Percentiles rank a stretch among this genome's conserved stretches.
Conservation (phyloP, 1,140 invertebrate genomes). For the Mylabris phalerata region DNA sequence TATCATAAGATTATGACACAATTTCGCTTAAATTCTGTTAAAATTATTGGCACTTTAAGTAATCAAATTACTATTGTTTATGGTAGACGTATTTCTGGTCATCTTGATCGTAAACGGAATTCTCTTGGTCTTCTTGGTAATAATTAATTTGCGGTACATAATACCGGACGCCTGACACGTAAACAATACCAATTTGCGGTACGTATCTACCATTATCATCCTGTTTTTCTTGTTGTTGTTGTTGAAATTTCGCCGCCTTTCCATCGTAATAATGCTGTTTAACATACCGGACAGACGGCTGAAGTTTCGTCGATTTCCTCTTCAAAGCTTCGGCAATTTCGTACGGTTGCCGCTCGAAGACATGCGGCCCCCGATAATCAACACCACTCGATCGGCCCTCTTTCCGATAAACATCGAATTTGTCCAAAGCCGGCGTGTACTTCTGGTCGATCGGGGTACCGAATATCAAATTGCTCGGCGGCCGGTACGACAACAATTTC, state of each 20-base stretch:
- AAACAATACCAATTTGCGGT: conserved; percentile 38
- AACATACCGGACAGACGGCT: conserved; percentile 20
- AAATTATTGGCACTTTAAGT: conserved; percentile 20
- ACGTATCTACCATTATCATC: conserved; percentile 24
- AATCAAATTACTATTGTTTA: conserved; percentile 3
- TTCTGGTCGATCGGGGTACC: conserved; percentile 37
- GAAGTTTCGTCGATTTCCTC: conserved; percentile 17
- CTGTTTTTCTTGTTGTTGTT: conserved; percentile 7
- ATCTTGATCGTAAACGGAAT: conserved; percentile 35
- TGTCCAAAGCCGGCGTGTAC: conserved; percentile 28
- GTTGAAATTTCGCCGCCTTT: conserved; percentile 1
- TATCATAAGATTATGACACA: conserved; percentile 21
- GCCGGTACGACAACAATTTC: conserved; percentile 31
- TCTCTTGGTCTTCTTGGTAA: conserved; percentile 26
- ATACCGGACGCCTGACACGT: conserved; percentile 38
- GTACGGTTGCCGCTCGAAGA: conserved; percentile 37
- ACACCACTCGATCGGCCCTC: conserved; percentile 20
- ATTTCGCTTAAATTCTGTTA: conserved; percentile 3
- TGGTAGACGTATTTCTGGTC: conserved; percentile 32
- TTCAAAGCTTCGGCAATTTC: conserved; percentile 20
- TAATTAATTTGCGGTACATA: conserved; percentile 39
- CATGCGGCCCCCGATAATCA: conserved; percentile 37
- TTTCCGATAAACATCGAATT: conserved; percentile 29
- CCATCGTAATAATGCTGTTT: conserved; percentile 14
- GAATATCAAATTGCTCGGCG: conserved; percentile 33